phyloP scores from a whole-genome alignment of 2,113 vertebrate genomes.

The Corythaeola cristata region DNA sequence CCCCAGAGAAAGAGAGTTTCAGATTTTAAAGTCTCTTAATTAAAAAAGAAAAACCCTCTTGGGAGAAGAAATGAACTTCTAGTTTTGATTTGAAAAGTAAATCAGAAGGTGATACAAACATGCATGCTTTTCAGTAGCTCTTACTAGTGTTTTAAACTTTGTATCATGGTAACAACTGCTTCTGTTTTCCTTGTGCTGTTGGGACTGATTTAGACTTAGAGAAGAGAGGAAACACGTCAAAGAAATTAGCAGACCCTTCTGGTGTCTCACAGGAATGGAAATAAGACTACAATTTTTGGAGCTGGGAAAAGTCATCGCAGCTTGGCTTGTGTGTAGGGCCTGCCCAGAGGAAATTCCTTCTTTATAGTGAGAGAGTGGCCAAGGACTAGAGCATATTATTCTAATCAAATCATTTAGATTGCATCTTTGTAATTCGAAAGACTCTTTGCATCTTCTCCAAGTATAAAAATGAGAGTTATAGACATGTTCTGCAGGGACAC shows the following conservation, averaged over 20 bases:
- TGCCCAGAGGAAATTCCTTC: slow-evolving; percentile 56
- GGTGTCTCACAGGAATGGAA: slow-evolving; percentile 23
- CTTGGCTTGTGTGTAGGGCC: not conserved
- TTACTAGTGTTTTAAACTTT: not conserved
- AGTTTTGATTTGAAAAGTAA: not conserved
- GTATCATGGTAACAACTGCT: not conserved
- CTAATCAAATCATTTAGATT: slow-evolving; percentile 45
- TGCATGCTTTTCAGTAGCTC: not conserved
- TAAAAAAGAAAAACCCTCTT: not conserved
- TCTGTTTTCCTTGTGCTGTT: slow-evolving; percentile 6
- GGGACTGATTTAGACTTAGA: not conserved
- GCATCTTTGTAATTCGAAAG: not conserved
- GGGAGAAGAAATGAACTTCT: not conserved
- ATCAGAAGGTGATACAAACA: not conserved
- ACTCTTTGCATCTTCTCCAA: not conserved
- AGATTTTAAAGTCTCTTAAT: not conserved
- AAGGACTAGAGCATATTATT: slow-evolving; percentile 36
- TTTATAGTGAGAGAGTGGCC: slow-evolving; percentile 7
- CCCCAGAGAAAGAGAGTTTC: not conserved
- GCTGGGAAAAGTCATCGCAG: not conserved
- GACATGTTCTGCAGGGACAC: not conserved
- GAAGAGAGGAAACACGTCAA: slow-evolving; percentile 12
- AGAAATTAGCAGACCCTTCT: slow-evolving; percentile 10
- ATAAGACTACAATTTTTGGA: slow-evolving; percentile 9
- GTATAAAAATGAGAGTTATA: not conserved